Evolutionary conservation across 2,888 invertebrate species (phyloP).

Genomic region (Pristionchus fissidentatus): DNA sequence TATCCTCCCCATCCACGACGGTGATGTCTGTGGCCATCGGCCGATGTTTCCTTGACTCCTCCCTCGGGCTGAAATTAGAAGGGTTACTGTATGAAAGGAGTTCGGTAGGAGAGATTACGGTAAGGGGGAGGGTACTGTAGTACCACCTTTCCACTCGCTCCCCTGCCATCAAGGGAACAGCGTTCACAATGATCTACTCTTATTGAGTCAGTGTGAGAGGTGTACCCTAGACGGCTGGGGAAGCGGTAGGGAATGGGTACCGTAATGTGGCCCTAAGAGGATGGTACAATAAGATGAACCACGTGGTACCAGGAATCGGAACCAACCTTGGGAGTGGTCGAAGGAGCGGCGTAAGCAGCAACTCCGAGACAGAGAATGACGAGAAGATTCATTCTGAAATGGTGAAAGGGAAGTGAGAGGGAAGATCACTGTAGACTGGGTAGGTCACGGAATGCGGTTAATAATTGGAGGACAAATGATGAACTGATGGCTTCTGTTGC

Average conservation of each 20-base stretch:
- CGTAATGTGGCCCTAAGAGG: background rate
- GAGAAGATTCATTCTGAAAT: constrained; percentile 29
- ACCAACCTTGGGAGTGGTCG: constrained; percentile 25
- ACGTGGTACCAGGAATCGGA: background rate
- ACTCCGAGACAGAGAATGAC: background rate
- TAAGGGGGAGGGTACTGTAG: background rate
- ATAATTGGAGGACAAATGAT: background rate
- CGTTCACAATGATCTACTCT: constrained; percentile 28
- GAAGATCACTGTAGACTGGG: background rate
- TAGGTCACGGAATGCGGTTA: background rate
- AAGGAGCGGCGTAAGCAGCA: background rate
- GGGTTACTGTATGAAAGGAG: background rate
- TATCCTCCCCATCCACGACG: background rate
- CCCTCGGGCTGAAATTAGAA: background rate
- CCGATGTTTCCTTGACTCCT: background rate
- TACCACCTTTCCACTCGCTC: background rate
- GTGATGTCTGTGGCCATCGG: constrained; percentile 42
- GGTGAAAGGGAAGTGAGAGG: background rate
- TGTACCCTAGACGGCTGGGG: constrained; percentile 31
- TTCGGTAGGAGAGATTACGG: background rate
- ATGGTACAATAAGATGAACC: too few species aligned
- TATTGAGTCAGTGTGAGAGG: constrained; percentile 12
- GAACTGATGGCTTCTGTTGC: background rate
- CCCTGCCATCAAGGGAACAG: constrained; percentile 31
- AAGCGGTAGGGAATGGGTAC: background rate